Evolutionary conservation across 2,113 vertebrate species (phyloP), one percentile per base, ranked within the genome.

Genomic region (Pogonocichla stellata): DNA sequence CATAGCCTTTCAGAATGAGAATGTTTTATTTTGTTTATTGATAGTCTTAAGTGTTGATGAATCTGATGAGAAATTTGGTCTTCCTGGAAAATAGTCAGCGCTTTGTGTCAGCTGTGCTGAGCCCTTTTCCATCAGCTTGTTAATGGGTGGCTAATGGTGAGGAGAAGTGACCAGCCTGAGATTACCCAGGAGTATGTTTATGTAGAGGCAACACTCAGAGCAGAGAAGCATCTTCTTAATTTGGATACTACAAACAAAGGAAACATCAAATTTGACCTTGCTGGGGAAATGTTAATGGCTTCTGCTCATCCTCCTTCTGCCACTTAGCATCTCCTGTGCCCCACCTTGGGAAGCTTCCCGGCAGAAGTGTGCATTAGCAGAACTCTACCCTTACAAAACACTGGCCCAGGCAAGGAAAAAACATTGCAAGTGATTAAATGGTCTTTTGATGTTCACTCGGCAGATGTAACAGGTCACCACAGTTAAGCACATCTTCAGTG

Each of bases 261-360:
- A 98, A 98, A 95, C 98, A 98, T 98, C 98, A 95, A 80, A 97
- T 97, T 94, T 98, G 98, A 98, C 98, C 98, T 98, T 98, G 97
- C 96, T 93, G 92, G 97, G 96, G 95, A 98, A 98, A 98, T 97
- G 98, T 98, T 98, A 98, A 99, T 98, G 97, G 98, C 96, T 98
- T 98, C 97, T 97, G 95, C 96, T 96, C 96, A 97, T 97, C 93
- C 92, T 93, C 73, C 97, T 96, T 91, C 95, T 95, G 95, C 97
- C 98, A 98, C 98, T 98, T 98, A 98, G 98, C 96, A 96, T 96
- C 97, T 94, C 96, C 89, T 75, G 91, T 96, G 97, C 97, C 97
- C 98, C 96, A 97, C 97, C 97, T 97, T 94, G 94, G 93, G 97
- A 97, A 97, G 97, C 97, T 98, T 98, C 98, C 98, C 91, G 96